Base-by-base conservation (phyloP, 2,113 vertebrate genomes). In the Tragulus kanchil region DNA sequence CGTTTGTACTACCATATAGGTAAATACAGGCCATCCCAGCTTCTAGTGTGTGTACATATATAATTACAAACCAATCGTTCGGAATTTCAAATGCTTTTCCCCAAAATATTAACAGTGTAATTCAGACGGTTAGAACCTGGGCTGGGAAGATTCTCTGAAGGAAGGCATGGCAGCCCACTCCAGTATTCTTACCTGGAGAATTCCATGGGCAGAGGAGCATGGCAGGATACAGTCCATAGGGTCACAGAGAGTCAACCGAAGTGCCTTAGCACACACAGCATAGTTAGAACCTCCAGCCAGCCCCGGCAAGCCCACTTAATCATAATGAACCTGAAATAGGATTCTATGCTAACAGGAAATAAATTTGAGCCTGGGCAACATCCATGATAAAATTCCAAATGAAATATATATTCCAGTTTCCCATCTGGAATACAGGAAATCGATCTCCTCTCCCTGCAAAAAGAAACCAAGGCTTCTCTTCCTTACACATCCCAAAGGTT, bases 1-100 rank as follows among this genome's bases (percentile, higher is more conserved):
- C 21, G 73, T 92, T 84, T 62, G 58, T 17, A 94, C 75, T 78
- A 19, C 48, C 11, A 85, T 87, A 50, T 19, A 64, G 23, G 61
- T 50, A 77, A 85, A 79, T 45, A 92, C 42, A 85, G 50, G 69
- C 56, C 50, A 45, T 58, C 8, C 7, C 78, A 94, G 31, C 62
- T 75, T 81, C 78, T 21, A 61, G 3, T 21, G 15, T 71, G 56
- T 48, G 6, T 62, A 92, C 56, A 17, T 52, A 73, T 14, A 16
- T 67, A 36, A 36, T 77, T 50, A 56, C n/a, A 42, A 93, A 21
- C 15, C 71, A 67, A 83, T 10, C 73, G 31, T 84, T 45, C 58
- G 36, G 48, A 91, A 94, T 88, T 77, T 75, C 61, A 91, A 77
- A 83, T 79, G 31, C 12, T 91, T 94, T 88, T 65, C 14, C 56